A percentile compares a stretch with the other conserved stretches of the same genome.
Evolutionary conservation across 1,140 invertebrate species (phyloP).

Genomic region (Hypsibius dujardini): DNA sequence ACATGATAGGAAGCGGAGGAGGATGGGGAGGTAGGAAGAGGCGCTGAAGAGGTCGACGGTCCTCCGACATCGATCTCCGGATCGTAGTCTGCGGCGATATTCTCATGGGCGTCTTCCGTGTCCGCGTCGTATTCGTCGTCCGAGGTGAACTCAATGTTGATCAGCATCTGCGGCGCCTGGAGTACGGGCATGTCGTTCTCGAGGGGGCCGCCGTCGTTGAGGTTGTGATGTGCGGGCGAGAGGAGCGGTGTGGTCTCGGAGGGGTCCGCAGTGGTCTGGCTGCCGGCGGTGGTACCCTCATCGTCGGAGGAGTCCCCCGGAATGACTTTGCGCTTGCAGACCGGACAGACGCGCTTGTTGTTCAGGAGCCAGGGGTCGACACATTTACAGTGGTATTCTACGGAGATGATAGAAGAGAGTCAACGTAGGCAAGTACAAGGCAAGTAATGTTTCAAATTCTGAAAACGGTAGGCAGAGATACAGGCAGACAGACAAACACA

Average conservation of each 20-base stretch:
- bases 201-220: background rate
- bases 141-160: background rate
- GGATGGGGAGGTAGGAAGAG: background rate
- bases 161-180: background rate
- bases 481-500: too few relatives aligned
- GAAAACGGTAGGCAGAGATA: too few relatives aligned
- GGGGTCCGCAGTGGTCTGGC: background rate
- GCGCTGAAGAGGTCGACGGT: too few relatives aligned
- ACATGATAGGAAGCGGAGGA: background rate
- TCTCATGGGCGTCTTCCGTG: background rate
- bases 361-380: constrained; percentile 97
- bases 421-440: too few relatives aligned
- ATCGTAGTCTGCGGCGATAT: background rate
- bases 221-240: background rate
- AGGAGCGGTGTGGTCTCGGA: background rate
- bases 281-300: background rate
- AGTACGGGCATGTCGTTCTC: constrained; percentile 7
- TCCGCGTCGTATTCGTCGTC: constrained; percentile 9
- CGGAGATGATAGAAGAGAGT: constrained; percentile 22
- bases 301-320: constrained; percentile 38
- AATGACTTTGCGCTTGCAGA: constrained; percentile 90
- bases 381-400: constrained; percentile 90
- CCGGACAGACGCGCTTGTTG: constrained; percentile 81
- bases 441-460: too few relatives aligned
- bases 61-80: too few relatives aligned